These are phyloP conservation scores for Xylocampa areola DNA, from an alignment of 2,888 invertebrate genomes.

Conservation along the genomic window DNA sequence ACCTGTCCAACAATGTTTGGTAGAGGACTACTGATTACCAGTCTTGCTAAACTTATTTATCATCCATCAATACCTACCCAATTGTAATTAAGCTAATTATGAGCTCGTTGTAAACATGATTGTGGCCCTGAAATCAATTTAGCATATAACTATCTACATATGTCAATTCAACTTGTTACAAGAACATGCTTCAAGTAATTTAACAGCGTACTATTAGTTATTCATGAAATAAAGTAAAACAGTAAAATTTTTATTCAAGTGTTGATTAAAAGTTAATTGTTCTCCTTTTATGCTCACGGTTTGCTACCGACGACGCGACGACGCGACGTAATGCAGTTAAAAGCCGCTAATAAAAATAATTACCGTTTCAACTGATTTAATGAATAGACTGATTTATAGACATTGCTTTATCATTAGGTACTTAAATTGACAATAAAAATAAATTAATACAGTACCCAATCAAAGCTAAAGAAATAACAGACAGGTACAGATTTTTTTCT, in stretches of 20 bases:
- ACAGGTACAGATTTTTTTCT: too few species aligned
- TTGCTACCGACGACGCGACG: too few species aligned
- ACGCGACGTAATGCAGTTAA: background rate
- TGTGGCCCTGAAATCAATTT: constrained; percentile 34
- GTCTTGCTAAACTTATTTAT: too few species aligned
- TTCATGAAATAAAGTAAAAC: constrained; percentile 7
- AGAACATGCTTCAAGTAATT: background rate
- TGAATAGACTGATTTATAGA: background rate
- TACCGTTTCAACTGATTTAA: constrained; percentile 4
- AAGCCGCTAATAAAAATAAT: constrained; percentile 4
- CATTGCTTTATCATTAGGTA: background rate
- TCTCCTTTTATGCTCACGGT: background rate
- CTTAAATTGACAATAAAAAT: too few species aligned
- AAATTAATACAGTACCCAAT: background rate
- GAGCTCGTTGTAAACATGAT: constrained; percentile 1
- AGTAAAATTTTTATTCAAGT: constrained; percentile 36
- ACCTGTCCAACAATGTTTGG: too few species aligned
- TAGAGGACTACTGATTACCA: too few species aligned
- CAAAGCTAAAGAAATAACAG: too few species aligned
- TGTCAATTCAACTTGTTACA: constrained; percentile 1
- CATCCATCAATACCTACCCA: too few species aligned
- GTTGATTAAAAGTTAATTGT: constrained; percentile 5
- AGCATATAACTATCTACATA: background rate
- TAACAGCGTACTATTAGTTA: too few species aligned
- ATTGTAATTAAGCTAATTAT: constrained; percentile 36